phyloP scores from a whole-genome alignment of 2,797 vertebrate genomes.

The Eupleurogrammus muticus region DNA sequence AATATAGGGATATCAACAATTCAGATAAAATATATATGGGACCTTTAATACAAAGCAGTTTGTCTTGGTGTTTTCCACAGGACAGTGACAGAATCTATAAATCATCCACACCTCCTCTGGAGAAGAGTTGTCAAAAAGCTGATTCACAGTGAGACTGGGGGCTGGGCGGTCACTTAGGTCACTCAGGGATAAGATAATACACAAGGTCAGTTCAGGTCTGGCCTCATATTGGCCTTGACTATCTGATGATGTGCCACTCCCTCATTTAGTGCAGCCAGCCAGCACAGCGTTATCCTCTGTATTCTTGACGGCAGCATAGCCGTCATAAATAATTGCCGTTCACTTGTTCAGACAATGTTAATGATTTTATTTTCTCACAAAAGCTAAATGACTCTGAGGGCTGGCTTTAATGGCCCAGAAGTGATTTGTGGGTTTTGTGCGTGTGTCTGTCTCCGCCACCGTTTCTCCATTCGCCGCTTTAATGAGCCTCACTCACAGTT shows the following conservation, averaged over 20 bases:
- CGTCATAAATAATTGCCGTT: constrained; percentile 62
- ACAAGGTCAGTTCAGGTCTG: neutral
- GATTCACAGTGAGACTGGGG: neutral
- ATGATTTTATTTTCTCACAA: constrained; percentile 59
- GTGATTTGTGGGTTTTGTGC: constrained; percentile 56
- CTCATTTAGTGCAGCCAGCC: constrained; percentile 10
- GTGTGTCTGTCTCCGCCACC: constrained; percentile 42
- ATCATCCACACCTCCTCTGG: constrained; percentile 1
- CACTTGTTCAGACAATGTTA: constrained; percentile 57
- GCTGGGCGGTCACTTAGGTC: constrained; percentile 32
- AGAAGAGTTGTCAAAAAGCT: constrained; percentile 8
- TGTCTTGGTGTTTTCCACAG: neutral
- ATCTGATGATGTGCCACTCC: constrained; percentile 40
- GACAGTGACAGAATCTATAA: neutral
- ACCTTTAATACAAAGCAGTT: neutral
- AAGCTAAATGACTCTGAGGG: constrained; percentile 48
- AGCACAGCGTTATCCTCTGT: constrained; percentile 31
- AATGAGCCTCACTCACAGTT: constrained; percentile 57
- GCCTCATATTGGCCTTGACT: constrained; percentile 38
- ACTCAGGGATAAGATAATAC: constrained; percentile 29
- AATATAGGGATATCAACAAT: too few relatives aligned
- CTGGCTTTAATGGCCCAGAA: constrained; percentile 57
- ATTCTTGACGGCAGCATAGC: constrained; percentile 21
- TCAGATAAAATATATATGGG: too few relatives aligned
- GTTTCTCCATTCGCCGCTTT: constrained; percentile 48